Conservation (phyloP, 2,888 invertebrate species). For the Hanleya hanleyi region DNA sequence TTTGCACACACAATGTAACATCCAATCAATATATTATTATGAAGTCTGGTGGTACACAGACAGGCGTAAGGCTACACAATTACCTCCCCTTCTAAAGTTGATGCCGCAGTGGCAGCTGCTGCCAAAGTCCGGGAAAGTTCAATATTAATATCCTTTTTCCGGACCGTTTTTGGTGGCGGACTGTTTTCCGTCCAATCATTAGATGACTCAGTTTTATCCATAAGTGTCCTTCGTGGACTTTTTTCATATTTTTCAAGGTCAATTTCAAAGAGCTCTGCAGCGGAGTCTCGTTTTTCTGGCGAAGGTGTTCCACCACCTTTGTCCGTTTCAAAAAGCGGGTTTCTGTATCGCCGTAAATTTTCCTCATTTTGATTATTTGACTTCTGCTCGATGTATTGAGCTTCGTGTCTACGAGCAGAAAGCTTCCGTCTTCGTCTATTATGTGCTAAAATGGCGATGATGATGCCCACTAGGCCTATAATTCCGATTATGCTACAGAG, state of each 20-base stretch:
- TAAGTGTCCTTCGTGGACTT: conserved; percentile 50
- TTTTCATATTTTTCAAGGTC: conserved; percentile 65
- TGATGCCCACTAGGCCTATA: conserved; percentile 57
- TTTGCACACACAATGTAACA: no score
- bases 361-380: conserved; percentile 95
- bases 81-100: conserved; percentile 50
- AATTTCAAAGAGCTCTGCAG: conserved; percentile 77
- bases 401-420: neutral
- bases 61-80: conserved; percentile 58
- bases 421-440: conserved; percentile 76
- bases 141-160: conserved; percentile 63
- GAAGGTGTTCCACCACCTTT: conserved; percentile 69
- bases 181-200: conserved; percentile 56
- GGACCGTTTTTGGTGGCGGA: conserved; percentile 49
- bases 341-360: conserved; percentile 85
- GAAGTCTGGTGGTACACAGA: no score
- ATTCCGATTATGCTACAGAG: conserved; percentile 65
- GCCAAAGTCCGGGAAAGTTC: conserved; percentile 46
- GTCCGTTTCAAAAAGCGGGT: conserved; percentile 82
- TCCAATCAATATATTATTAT: no score
- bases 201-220: conserved; percentile 47
- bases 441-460: conserved; percentile 73
- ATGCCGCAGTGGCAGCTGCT: conserved; percentile 6
- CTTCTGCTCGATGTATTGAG: conserved; percentile 78
- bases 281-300: conserved; percentile 68